A percentile compares a stretch with the other conserved stretches of the same genome.
phyloP scores from a whole-genome alignment of 2,888 invertebrate genomes.

The Oxyscelio sp. region DNA sequence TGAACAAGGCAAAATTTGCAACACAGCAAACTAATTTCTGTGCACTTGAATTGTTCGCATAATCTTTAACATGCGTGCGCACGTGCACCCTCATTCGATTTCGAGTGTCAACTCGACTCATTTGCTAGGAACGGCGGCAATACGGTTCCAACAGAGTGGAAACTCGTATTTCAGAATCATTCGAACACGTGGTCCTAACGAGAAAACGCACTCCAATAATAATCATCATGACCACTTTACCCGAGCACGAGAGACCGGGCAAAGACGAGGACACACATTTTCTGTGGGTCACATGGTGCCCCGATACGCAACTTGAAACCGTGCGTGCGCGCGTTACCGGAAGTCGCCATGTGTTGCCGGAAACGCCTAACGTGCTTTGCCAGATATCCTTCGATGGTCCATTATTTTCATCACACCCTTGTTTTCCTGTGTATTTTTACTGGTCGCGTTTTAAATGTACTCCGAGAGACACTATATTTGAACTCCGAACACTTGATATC shows the following conservation, averaged over 20 bases:
- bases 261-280: constrained; percentile 27
- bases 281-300: constrained; percentile 57
- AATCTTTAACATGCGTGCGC: constrained; percentile 68
- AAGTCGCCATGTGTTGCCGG: constrained; percentile 82
- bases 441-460: constrained; percentile 49
- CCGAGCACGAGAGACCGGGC: constrained; percentile 16
- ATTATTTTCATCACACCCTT: constrained; percentile 74
- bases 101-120: constrained; percentile 58
- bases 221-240: constrained; percentile 80
- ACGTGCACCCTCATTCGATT: constrained; percentile 70
- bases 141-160: constrained; percentile 81
- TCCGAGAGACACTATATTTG: constrained; percentile 55
- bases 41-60: constrained; percentile 24
- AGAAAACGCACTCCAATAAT: constrained; percentile 81
- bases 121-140: constrained; percentile 48
- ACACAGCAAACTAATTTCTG: constrained; percentile 53
- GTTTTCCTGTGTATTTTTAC: constrained; percentile 66
- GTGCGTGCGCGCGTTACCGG: constrained; percentile 78
- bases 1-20: too few species aligned
- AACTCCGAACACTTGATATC: constrained; percentile 63
- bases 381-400: constrained; percentile 73
- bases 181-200: constrained; percentile 70
- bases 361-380: constrained; percentile 71
- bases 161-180: constrained; percentile 83
- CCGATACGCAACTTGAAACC: constrained; percentile 64